Percentiles rank a stretch among this genome's conserved stretches.
Evolutionary conservation across 2,888 invertebrate genomes (phyloP).

Genomic region (Drosophila anomelani): DNA sequence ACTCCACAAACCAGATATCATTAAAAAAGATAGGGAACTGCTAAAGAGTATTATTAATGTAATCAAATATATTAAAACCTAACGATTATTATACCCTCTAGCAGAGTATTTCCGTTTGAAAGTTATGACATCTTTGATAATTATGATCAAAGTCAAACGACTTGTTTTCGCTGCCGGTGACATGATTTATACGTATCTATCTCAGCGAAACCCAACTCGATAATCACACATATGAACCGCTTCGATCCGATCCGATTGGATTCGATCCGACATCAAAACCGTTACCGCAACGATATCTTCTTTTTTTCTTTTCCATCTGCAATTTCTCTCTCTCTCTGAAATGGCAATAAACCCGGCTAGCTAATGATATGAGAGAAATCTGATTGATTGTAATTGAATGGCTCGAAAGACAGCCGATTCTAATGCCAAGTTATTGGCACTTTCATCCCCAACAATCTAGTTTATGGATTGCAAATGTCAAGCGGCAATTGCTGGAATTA

Average conservation of each 20-base stretch:
- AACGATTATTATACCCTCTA: constrained; percentile 1
- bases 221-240: constrained; percentile 24
- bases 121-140: constrained; percentile 52
- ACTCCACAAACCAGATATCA: not conserved
- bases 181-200: constrained; percentile 31
- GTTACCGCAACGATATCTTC: constrained; percentile 22
- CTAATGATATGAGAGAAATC: constrained; percentile 55
- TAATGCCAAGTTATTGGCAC: constrained; percentile 50
- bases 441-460: constrained; percentile 43
- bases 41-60: not conserved
- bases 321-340: not conserved
- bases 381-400: constrained; percentile 62
- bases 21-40: not conserved
- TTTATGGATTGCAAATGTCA: constrained; percentile 43
- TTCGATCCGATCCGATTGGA: constrained; percentile 23
- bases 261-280: constrained; percentile 39
- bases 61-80: too few species aligned
- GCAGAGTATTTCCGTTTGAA: constrained; percentile 21
- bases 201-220: constrained; percentile 18
- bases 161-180: constrained; percentile 25
- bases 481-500: constrained; percentile 21
- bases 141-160: constrained; percentile 30
- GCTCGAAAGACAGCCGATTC: constrained; percentile 39
- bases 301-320: not conserved
- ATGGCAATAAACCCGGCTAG: constrained; percentile 46